Conservation (phyloP, 2,113 vertebrate genomes). For the Ursus arctos region DNA sequence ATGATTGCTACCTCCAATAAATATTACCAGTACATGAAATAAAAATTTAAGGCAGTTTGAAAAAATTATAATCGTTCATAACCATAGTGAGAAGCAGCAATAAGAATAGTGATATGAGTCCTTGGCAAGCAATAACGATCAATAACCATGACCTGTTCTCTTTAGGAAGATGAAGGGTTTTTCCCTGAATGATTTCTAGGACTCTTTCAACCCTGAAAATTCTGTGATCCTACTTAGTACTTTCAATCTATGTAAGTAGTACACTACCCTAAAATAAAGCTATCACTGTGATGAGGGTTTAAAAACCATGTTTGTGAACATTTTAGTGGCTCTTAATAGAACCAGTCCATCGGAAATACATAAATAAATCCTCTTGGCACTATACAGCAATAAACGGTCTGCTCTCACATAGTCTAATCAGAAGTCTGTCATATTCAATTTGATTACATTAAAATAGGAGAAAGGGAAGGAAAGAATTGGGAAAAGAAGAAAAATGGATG, state of each 20-base stretch:
- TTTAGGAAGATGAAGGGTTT: slow-evolving; percentile 29
- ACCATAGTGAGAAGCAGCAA: neutral
- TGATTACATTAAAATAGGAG: neutral
- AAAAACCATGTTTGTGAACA: slow-evolving; percentile 15
- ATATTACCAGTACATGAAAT: neutral
- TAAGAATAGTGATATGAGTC: neutral
- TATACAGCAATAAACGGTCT: neutral
- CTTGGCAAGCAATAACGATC: neutral
- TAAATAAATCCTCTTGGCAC: slow-evolving; percentile 2
- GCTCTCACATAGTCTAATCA: neutral
- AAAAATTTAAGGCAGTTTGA: slow-evolving; percentile 14
- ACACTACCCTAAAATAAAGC: neutral
- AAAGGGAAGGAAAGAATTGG: neutral
- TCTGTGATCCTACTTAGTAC: neutral
- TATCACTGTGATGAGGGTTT: neutral
- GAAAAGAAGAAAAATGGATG: neutral
- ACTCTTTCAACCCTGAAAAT: slow-evolving; percentile 2
- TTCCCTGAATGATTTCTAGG: slow-evolving; percentile 34
- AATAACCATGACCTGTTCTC: neutral
- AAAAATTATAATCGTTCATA: slow-evolving; percentile 27
- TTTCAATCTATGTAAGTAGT: neutral
- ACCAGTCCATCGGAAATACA: neutral
- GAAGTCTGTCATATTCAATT: neutral
- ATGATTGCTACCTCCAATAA: neutral
- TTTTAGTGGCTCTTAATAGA: neutral